These are phyloP conservation scores for Isotomurus palustris DNA, from an alignment of 2,888 invertebrate species.

Conservation along the genomic window DNA sequence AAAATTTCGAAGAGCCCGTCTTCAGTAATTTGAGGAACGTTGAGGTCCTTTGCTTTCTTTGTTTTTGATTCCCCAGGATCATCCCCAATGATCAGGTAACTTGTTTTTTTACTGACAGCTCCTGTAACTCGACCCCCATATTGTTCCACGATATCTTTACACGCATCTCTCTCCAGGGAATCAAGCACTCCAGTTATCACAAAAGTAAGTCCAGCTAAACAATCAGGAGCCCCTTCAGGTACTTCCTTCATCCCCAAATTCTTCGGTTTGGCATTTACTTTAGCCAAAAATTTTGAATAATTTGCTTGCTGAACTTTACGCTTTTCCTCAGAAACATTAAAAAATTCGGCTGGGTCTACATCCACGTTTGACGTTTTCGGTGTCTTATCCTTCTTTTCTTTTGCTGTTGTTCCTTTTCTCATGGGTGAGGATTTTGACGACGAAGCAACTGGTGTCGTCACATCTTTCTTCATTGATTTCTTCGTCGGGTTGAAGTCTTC, in stretches of 20 bases:
- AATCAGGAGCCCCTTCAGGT: conserved; percentile 67
- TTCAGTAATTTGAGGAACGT: conserved; percentile 71
- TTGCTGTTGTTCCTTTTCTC: conserved; percentile 8
- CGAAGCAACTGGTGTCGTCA: too few relatives aligned
- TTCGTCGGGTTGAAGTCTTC: conserved; percentile 8
- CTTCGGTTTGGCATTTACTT: conserved; percentile 61
- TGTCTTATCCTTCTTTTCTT: conserved; percentile 11
- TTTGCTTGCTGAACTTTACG: conserved; percentile 63
- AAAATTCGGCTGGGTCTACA: conserved; percentile 43
- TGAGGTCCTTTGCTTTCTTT: conserved; percentile 59
- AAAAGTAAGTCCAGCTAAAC: conserved; percentile 66
- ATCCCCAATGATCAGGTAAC: conserved; percentile 77
- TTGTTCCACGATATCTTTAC: conserved; percentile 65
- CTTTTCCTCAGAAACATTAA: conserved; percentile 48
- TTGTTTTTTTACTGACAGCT: conserved; percentile 71
- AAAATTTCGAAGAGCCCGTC: conserved; percentile 78
- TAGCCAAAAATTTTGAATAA: conserved; percentile 71
- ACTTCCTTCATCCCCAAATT: conserved; percentile 77
- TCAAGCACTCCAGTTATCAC: conserved; percentile 81
- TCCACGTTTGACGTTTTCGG: background rate
- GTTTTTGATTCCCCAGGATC: conserved; percentile 82
- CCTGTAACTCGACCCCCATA: conserved; percentile 75
- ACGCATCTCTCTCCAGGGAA: conserved; percentile 78
- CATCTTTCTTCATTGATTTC: background rate
- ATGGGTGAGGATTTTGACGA: background rate